Percentiles rank a stretch among this genome's conserved stretches.
Evolutionary conservation across 2,888 invertebrate genomes (phyloP).

Genomic region (Peribatodes rhomboidaria): DNA sequence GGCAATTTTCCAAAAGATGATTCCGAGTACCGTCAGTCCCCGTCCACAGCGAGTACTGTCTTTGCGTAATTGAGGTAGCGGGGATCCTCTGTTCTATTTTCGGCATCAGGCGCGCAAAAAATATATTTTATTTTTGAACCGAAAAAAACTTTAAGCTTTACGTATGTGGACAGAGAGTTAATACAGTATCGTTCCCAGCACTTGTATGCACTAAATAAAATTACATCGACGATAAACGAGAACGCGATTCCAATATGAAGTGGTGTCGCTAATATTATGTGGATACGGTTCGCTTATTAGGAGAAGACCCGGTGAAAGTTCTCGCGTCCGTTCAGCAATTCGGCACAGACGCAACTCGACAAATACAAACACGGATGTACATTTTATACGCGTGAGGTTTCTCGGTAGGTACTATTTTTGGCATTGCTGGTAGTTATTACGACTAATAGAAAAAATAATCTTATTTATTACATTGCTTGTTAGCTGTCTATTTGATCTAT

Average conservation of each 20-base stretch:
- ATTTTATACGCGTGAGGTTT: constrained; percentile 26
- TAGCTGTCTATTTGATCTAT: constrained; percentile 20
- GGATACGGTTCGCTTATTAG: constrained; percentile 40
- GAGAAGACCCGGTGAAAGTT: constrained; percentile 47
- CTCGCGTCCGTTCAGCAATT: constrained; percentile 43
- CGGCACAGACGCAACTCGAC: constrained; percentile 45
- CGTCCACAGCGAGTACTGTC: constrained; percentile 52
- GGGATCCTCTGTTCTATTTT: constrained; percentile 33
- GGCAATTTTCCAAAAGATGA: constrained; percentile 70
- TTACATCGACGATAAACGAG: not conserved
- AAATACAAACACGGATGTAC: constrained; percentile 45
- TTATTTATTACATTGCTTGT: constrained; percentile 2
- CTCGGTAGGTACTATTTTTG: constrained; percentile 3
- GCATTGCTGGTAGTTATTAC: constrained; percentile 3
- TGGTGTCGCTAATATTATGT: constrained; percentile 25
- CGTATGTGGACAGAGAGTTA: constrained; percentile 2
- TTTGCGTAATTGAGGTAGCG: constrained; percentile 57
- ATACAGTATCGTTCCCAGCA: not conserved
- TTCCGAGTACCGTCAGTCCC: constrained; percentile 52
- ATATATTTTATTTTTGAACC: constrained; percentile 21
- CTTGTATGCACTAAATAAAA: not conserved
- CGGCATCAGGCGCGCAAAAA: constrained; percentile 22
- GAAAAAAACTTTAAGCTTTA: constrained; percentile 1
- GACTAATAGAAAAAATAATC: not conserved
- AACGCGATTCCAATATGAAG: constrained; percentile 12